Percentiles rank a stretch among this genome's conserved stretches.
Conservation (phyloP, 2,797 vertebrate genomes). For the Gadopsis bispinosus region DNA sequence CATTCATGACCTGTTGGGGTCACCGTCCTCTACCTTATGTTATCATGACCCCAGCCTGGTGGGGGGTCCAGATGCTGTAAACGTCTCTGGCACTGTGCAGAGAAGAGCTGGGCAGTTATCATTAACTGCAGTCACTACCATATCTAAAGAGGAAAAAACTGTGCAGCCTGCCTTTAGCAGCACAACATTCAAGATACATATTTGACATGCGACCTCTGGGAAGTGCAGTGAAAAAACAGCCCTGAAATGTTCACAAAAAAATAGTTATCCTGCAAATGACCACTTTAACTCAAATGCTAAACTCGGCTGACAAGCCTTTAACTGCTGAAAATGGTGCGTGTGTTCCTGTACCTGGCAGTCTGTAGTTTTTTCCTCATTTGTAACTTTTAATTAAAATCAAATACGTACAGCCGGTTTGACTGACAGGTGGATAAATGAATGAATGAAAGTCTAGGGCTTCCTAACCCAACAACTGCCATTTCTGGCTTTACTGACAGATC, state of each 20-base stretch:
- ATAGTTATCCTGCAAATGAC: neutral
- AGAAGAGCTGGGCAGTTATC: neutral
- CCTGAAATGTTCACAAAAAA: neutral
- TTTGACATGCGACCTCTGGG: neutral
- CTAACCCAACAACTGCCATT: conserved; percentile 39
- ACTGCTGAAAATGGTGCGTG: neutral
- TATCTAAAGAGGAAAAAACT: neutral
- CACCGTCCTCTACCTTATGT: conserved; percentile 14
- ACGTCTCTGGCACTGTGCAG: too few species aligned
- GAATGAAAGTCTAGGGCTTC: conserved; percentile 37
- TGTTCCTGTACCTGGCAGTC: neutral
- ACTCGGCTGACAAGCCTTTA: neutral
- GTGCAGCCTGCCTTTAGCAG: neutral
- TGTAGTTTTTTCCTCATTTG: conserved; percentile 12
- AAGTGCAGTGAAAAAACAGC: neutral
- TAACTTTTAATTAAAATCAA: conserved; percentile 47
- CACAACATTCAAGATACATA: neutral
- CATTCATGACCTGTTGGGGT: conserved; percentile 52
- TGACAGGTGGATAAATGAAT: conserved; percentile 41
- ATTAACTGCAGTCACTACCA: neutral
- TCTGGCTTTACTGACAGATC: conserved; percentile 62
- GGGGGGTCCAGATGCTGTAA: conserved; percentile 42
- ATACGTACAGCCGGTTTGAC: conserved; percentile 17
- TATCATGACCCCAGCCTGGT: conserved; percentile 32
- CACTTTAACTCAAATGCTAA: neutral